Base-by-base conservation (phyloP, 1,140 invertebrate genomes). In the Littorina saxatilis region DNA sequence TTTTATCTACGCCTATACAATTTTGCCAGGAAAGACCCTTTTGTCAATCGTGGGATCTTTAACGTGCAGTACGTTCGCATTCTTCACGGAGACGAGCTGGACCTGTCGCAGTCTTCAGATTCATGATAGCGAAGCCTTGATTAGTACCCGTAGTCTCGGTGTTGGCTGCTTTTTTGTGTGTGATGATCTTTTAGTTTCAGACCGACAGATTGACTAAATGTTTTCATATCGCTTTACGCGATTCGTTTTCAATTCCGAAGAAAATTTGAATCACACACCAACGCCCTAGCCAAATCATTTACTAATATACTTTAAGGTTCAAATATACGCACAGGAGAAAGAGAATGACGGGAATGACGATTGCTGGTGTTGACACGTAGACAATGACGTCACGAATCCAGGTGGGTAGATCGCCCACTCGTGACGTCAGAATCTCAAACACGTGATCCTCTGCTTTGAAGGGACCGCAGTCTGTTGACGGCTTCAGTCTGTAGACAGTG, bases 391-490 rank as follows among this genome's bases (percentile, higher is more conserved):
- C 82, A 61, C 81, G 43, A 0, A 88, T 32, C 84, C 84, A 88
- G n/a, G 50, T 43, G 39, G 85, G 80, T 35, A 84, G 29, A 55
- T 84, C 81, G 17, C 86, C 85, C 32, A 89, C 81, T 1, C 76
- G 40, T 5, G 73, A 66, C 23, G 84, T 84, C 27, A 88, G 70
- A 1, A 88, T 84, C 35, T 85, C 66, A 79, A 87, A 87, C 0
- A 85, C 84, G 55, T 81, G 74, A 0, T 75, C 63, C 17, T 85
- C 17, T 1, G 40, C 20, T 52, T 39, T 76, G 80, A 89, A 91
- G 1, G 90, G 90, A n/a, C 90, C 90, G 82, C 90, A 91, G 35
- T 87, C 81, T 20, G 40, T 39, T 15, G 90, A 91, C 13, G 90
- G 89, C 29, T 77, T 63, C 17, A 89, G 75, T 52, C 90, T 91